Conservation (phyloP, 2,888 invertebrate genomes). For the Lypha dubia region DNA sequence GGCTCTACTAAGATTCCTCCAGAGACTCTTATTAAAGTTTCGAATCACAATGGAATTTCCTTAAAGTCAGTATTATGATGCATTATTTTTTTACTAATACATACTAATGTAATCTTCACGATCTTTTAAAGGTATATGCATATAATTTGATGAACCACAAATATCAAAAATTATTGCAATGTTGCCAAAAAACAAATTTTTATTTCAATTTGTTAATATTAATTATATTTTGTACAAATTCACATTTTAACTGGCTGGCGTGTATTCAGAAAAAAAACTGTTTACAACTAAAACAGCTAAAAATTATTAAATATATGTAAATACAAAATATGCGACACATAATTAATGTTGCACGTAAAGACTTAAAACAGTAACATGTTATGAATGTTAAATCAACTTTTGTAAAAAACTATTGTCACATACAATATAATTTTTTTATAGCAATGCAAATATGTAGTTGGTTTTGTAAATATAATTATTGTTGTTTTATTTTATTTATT, state of each 20-base stretch:
- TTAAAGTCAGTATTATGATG: not conserved
- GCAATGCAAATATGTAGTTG: too few species aligned
- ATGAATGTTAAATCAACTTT: too few species aligned
- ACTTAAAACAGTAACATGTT: too few species aligned
- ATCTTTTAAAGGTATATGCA: constrained; percentile 17
- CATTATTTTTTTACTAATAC: not conserved
- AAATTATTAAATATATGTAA: not conserved
- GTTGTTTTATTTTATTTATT: not conserved
- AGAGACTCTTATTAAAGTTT: too few species aligned
- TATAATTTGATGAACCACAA: constrained; percentile 47
- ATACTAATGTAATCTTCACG: not conserved
- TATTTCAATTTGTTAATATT: constrained; percentile 19
- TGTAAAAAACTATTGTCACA: too few species aligned
- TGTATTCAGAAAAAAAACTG: constrained; percentile 30
- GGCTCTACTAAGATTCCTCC: too few species aligned
- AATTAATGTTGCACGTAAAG: too few species aligned
- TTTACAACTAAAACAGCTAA: constrained; percentile 4
- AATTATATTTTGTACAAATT: constrained; percentile 51
- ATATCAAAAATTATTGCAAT: constrained; percentile 38
- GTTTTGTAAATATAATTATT: not conserved
- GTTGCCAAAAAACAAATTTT: constrained; percentile 42
- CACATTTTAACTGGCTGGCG: constrained; percentile 47
- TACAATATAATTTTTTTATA: too few species aligned
- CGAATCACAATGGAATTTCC: not conserved
- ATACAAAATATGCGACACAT: too few species aligned